Conservation (phyloP, 2,797 vertebrate genomes). For the Aeoliscus strigatus region DNA sequence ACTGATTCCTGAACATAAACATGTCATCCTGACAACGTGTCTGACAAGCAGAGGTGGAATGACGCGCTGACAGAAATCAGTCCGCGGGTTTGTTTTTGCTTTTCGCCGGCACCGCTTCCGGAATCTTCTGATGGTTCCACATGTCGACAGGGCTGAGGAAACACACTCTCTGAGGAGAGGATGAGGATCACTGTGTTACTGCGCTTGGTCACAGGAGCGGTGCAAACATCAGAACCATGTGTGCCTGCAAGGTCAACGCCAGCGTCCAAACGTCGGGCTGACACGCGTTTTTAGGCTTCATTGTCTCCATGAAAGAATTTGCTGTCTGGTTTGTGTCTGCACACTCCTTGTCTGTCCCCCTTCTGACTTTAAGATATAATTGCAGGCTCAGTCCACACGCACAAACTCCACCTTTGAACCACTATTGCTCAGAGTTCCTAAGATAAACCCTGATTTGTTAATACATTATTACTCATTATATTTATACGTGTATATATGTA, state of each 20-base stretch:
- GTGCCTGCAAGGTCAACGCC: too few relatives aligned
- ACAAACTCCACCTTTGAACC: conserved; percentile 80
- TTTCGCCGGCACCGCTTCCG: too few relatives aligned
- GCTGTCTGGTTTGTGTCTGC: too few relatives aligned
- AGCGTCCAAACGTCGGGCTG: too few relatives aligned
- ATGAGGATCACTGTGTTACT: neutral
- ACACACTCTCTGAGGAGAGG: neutral
- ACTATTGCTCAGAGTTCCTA: conserved; percentile 91
- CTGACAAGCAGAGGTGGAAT: too few relatives aligned
- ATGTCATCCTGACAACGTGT: too few relatives aligned
- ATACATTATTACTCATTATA: conserved; percentile 68
- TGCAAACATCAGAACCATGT: conserved; percentile 18
- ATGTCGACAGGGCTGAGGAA: conserved; percentile 11
- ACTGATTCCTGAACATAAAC: too few relatives aligned
- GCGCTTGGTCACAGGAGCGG: conserved; percentile 9
- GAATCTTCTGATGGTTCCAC: conserved; percentile 28
- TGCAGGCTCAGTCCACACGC: conserved; percentile 93
- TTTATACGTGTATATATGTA: conserved; percentile 66
- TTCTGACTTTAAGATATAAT: conserved; percentile 73
- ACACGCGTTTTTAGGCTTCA: too few relatives aligned
- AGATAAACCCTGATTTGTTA: conserved; percentile 83
- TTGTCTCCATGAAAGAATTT: conserved; percentile 24
- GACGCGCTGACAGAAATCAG: too few relatives aligned
- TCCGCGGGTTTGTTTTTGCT: too few relatives aligned
- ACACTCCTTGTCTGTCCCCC: conserved; percentile 42